phyloP scores from a whole-genome alignment of 2,797 vertebrate species.

The Danio kyathit region DNA sequence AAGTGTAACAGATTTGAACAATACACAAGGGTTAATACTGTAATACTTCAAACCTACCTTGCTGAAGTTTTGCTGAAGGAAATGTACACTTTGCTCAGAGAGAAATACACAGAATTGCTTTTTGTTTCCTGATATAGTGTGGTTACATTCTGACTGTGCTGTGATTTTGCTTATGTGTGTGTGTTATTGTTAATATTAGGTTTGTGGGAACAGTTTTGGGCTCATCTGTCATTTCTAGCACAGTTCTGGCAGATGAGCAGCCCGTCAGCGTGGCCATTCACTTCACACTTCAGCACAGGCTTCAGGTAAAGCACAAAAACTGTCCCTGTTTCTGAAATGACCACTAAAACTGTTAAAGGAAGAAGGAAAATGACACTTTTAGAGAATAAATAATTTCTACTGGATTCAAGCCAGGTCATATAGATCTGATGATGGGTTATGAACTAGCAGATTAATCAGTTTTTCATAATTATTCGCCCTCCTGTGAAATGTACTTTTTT shows the following conservation, averaged over 20 bases:
- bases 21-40: no score
- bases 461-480: no score
- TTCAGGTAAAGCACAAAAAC: conserved; percentile 64
- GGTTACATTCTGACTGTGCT: no score
- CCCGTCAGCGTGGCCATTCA: conserved; percentile 82
- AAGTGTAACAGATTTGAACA: no score
- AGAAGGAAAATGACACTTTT: no score
- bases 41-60: not conserved
- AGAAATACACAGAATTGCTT: not conserved
- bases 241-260: conserved; percentile 77
- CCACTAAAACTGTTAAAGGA: no score
- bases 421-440: no score
- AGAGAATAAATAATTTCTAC: no score
- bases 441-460: no score
- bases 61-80: not conserved
- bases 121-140: not conserved
- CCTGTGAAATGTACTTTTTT: no score
- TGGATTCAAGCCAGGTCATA: no score
- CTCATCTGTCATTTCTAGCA: conserved; percentile 87
- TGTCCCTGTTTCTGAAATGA: not conserved
- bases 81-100: not conserved
- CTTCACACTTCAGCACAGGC: conserved; percentile 84
- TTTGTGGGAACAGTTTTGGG: conserved; percentile 80
- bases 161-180: not conserved
- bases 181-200: conserved; percentile 67